Percentiles rank a stretch among this genome's conserved stretches.
phyloP scores from a whole-genome alignment of 2,888 invertebrate genomes.

The Lottia gigantea region DNA sequence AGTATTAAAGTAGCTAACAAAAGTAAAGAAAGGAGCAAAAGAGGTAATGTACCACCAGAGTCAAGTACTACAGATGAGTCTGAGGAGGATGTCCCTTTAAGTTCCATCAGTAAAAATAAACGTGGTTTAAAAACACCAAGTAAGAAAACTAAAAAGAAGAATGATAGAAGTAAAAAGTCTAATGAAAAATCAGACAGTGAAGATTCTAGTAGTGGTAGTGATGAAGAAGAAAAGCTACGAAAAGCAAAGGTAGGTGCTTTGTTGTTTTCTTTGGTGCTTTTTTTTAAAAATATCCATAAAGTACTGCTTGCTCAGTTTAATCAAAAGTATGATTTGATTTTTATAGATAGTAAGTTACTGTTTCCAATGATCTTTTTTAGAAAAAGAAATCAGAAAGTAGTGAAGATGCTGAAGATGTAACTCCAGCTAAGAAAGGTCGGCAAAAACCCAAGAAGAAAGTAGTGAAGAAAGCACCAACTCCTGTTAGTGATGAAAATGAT shows the following conservation, averaged over 20 bases:
- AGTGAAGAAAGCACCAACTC: conserved; percentile 12
- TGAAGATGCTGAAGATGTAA: conserved; percentile 37
- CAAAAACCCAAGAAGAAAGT: conserved; percentile 21
- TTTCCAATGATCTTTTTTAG: conserved; percentile 17
- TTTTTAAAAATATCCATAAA: too few relatives aligned
- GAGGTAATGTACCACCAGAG: conserved; percentile 70
- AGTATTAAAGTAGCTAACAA: conserved; percentile 6
- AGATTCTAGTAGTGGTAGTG: conserved; percentile 8
- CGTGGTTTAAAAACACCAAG: not conserved
- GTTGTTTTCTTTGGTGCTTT: conserved; percentile 52
- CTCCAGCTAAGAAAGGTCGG: conserved; percentile 28
- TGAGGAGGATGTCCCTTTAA: conserved; percentile 12
- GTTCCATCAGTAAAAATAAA: conserved; percentile 10
- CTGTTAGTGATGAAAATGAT: not conserved
- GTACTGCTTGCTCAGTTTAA: too few relatives aligned
- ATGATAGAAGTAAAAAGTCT: not conserved
- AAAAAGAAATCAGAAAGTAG: conserved; percentile 45
- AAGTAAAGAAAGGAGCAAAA: conserved; percentile 80
- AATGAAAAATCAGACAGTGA: conserved; percentile 14
- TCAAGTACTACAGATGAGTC: conserved; percentile 49
- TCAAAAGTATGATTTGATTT: too few relatives aligned
- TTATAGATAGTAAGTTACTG: too few relatives aligned
- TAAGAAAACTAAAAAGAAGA: not conserved
- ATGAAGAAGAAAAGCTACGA: conserved; percentile 21
- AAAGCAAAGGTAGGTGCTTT: conserved; percentile 62